phyloP scores from a whole-genome alignment of 2,797 vertebrate genomes.

The Peromyscus melanophrys region DNA sequence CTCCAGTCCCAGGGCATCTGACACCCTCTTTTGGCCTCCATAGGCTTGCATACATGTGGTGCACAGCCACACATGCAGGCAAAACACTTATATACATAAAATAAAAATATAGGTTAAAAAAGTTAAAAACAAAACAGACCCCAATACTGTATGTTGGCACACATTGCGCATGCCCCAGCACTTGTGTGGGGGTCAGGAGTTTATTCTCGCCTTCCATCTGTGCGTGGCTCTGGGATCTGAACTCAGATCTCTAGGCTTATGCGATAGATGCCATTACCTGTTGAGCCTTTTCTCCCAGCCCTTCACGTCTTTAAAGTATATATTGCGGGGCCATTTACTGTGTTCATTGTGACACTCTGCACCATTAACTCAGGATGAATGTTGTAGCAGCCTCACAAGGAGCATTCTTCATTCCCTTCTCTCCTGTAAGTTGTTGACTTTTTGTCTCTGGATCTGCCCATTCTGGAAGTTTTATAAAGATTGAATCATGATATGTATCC shows the following conservation, averaged over 20 bases:
- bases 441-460: conserved; percentile 22
- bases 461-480: not conserved
- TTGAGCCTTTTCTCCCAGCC: not conserved
- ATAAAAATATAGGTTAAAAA: too few relatives aligned
- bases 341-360: not conserved
- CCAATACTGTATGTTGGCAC: too few relatives aligned
- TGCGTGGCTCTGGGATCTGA: not conserved
- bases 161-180: not conserved
- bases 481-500: not conserved
- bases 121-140: too few relatives aligned
- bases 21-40: too few relatives aligned
- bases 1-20: too few relatives aligned
- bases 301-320: not conserved
- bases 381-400: not conserved
- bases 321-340: not conserved
- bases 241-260: not conserved
- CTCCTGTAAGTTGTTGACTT: not conserved
- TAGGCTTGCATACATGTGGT: too few relatives aligned
- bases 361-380: too few relatives aligned
- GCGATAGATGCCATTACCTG: not conserved
- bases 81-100: too few relatives aligned
- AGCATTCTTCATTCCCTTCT: not conserved
- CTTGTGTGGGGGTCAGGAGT: not conserved
- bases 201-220: not conserved
- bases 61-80: too few relatives aligned